Base-by-base conservation (phyloP, 2,797 vertebrate species). In the Spinus olivaceus region DNA sequence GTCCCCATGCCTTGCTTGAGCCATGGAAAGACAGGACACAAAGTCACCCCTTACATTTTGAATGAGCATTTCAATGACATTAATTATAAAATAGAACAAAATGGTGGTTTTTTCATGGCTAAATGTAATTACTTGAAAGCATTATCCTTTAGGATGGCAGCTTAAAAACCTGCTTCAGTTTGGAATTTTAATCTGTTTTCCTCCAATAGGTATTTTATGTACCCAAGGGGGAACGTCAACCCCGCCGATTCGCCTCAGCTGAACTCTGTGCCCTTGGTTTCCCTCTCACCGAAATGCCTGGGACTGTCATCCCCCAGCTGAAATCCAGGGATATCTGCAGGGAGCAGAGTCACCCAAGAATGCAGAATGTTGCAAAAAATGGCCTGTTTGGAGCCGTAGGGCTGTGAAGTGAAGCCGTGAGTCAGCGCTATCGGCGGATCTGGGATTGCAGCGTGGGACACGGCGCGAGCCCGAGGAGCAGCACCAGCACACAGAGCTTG, bases 111-210 rank as follows among this genome's bases (percentile, higher is more conserved):
- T 85, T 82, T 61, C 14, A 37, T 24, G 30, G 65, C 74, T 60
- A 91, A 90, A 83, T 60, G 54, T 65, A 94, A 88, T 95, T 73
- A 80, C 41, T 88, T 53, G 57, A 86, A 86, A 90, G 73, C 83
- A 93, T 85, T 92, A 85, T 82, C 81, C 63, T 91, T 84, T 54
- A 47, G 74, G 81, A 92, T 32, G 16, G 81, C 70, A 94, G 80
- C 86, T 93, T 84, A 65, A 74, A 83, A 85, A 86, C 50, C 57
- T 41, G 81, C 65, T 91, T 78, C 27, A 6, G n/a, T 71, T 83
- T 64, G 86, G 88, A 76, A 95, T 94, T 89, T 91, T 81, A 80
- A 95, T 87, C 88, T 81, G 42, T 80, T 85, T 69, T 59, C 71
- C 81, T 92, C 71, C 81, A 67, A 39, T 0, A 51, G 67, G 39